Conservation (phyloP, 2,888 invertebrate species). For the Rotaria magnacalcarata region DNA sequence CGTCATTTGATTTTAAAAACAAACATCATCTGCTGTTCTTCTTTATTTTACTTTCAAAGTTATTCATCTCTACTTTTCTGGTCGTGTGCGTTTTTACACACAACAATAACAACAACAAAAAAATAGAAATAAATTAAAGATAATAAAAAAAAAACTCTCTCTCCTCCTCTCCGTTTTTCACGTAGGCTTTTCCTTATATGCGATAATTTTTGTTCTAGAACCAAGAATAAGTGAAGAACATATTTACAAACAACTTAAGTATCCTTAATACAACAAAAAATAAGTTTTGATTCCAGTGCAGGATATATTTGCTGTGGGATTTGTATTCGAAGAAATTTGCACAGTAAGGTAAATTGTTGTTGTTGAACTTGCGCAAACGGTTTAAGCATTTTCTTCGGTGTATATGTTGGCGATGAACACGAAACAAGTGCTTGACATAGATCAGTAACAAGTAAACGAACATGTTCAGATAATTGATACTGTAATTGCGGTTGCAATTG, state of each 20-base stretch:
- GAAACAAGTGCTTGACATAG: conserved; percentile 26
- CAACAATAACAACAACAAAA: background rate
- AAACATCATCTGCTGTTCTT: background rate
- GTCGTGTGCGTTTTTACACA: background rate
- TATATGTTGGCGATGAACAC: background rate
- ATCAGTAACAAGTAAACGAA: conserved; percentile 14
- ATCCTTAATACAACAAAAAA: conserved; percentile 29
- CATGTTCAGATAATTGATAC: conserved; percentile 33
- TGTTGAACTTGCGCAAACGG: conserved; percentile 24
- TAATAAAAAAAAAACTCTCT: conserved; percentile 5
- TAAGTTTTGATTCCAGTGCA: background rate
- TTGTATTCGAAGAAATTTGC: conserved; percentile 24
- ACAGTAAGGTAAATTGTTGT: conserved; percentile 10
- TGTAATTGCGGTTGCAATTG: conserved; percentile 20
- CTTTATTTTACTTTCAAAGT: conserved; percentile 22
- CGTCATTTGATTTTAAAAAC: background rate
- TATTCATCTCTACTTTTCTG: background rate
- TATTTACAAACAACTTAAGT: background rate
- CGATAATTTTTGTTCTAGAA: conserved; percentile 17
- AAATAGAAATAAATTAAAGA: conserved; percentile 14
- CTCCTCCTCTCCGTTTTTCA: background rate
- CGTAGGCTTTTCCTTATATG: background rate
- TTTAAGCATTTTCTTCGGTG: conserved; percentile 22
- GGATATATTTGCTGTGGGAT: background rate
- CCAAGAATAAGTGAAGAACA: background rate